A percentile compares a stretch with the other conserved stretches of the same genome.
phyloP scores from a whole-genome alignment of 2,113 vertebrate species.

The Mobula birostris region DNA sequence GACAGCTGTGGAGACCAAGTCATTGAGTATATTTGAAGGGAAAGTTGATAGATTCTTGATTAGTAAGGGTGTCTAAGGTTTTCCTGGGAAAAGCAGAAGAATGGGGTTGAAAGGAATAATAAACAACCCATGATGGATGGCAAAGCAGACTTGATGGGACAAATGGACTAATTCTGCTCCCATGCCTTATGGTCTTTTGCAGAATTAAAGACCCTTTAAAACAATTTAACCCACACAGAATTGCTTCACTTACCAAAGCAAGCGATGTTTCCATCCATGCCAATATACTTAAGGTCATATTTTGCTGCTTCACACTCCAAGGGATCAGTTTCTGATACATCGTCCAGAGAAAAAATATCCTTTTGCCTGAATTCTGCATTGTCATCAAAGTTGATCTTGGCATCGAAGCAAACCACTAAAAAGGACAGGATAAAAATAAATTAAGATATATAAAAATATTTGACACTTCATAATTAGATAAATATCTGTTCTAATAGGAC shows the following conservation, averaged over 20 bases:
- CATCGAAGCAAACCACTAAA: constrained; percentile 94
- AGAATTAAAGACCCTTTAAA: background rate
- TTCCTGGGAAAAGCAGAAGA: too few species aligned
- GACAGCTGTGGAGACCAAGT: too few species aligned
- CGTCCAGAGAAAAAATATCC: constrained; percentile 90
- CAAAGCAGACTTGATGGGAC: too few species aligned
- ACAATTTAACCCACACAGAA: background rate
- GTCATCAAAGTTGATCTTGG: constrained; percentile 98
- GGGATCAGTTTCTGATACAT: constrained; percentile 85
- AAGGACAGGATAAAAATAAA: constrained; percentile 41
- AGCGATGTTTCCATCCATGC: constrained; percentile 94
- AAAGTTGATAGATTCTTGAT: too few species aligned
- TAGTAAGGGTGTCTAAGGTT: too few species aligned
- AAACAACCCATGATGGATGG: too few species aligned
- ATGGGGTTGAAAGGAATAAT: too few species aligned
- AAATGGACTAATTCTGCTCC: too few species aligned
- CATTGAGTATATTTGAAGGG: too few species aligned
- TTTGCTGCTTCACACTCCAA: constrained; percentile 87
- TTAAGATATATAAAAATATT: background rate
- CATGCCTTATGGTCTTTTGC: background rate
- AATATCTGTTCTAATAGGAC: background rate
- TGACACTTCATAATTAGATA: background rate
- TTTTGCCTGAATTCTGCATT: constrained; percentile 97
- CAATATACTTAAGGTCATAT: constrained; percentile 94
- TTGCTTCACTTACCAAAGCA: constrained; percentile 78